Evolutionary conservation across 35 echinoderm and acorn worm species (phyloP).

Genomic region (Heliocidaris tuberculata): DNA sequence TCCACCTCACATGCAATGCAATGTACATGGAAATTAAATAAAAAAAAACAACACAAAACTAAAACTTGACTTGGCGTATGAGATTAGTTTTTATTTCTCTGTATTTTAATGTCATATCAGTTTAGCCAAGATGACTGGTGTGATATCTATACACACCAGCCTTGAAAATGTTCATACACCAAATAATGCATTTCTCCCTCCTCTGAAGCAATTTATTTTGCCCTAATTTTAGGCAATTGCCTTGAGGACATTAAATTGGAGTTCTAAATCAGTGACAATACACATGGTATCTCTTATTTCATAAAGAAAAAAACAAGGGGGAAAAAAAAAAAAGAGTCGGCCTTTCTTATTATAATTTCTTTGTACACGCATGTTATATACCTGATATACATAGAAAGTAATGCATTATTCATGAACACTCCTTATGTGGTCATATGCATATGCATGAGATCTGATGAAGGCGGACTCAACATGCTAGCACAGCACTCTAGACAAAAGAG

Average conservation of each 20-base stretch:
- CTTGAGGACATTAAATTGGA: neutral
- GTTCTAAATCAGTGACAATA: neutral
- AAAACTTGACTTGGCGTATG: neutral
- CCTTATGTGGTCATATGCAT: constrained; percentile 39
- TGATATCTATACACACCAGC: neutral
- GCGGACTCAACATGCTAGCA: neutral
- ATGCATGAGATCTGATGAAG: constrained; percentile 11
- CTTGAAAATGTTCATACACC: neutral
- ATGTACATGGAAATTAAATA: too few relatives aligned
- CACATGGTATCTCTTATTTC: neutral
- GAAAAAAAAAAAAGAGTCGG: neutral
- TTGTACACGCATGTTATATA: constrained; percentile 17
- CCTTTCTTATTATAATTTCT: neutral
- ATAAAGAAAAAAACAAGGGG: neutral
- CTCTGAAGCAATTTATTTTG: neutral
- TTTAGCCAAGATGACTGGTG: neutral
- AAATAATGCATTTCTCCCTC: neutral
- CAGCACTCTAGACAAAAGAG: neutral
- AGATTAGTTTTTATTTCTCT: neutral
- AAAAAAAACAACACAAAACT: too few relatives aligned
- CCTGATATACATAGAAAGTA: constrained; percentile 36
- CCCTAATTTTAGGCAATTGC: neutral
- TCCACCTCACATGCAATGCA: neutral
- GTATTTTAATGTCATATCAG: neutral
- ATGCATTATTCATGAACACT: constrained; percentile 41